These are phyloP conservation scores for Erebia ligea DNA, from an alignment of 2,888 invertebrate genomes.

Conservation along the genomic window DNA sequence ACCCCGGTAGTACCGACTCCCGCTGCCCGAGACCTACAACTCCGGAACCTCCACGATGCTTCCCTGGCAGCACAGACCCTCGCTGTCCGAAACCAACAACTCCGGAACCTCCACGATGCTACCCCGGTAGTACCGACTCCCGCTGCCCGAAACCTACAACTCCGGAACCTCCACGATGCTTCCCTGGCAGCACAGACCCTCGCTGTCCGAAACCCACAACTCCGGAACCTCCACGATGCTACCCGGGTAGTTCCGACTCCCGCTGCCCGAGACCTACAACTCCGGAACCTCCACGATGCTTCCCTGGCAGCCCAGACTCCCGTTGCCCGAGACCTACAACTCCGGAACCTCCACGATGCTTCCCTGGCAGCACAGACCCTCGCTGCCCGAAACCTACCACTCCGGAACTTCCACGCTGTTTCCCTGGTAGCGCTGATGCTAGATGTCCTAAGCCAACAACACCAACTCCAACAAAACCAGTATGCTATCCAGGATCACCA, in stretches of 20 bases:
- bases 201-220: conserved; percentile 53
- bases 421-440: conserved; percentile 42
- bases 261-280: conserved; percentile 49
- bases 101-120: conserved; percentile 44
- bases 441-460: conserved; percentile 48
- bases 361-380: conserved; percentile 48
- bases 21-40: conserved; percentile 49
- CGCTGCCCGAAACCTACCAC: conserved; percentile 48
- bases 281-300: conserved; percentile 43
- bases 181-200: conserved; percentile 40
- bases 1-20: conserved; percentile 49
- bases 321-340: conserved; percentile 49
- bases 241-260: conserved; percentile 49
- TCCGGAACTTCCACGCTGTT: conserved; percentile 43
- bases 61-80: conserved; percentile 56
- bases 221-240: conserved; percentile 44
- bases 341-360: conserved; percentile 44
- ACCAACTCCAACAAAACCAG: conserved; percentile 37
- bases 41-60: conserved; percentile 43
- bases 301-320: conserved; percentile 56
- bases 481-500: conserved; percentile 46
- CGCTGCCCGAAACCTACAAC: conserved; percentile 52
- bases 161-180: conserved; percentile 43
- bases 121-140: conserved; percentile 46
- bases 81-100: conserved; percentile 49